Evolutionary conservation across 2,797 vertebrate genomes (phyloP), one percentile per base, ranked within the genome.

Genomic region (Onychomys leucogaster): DNA sequence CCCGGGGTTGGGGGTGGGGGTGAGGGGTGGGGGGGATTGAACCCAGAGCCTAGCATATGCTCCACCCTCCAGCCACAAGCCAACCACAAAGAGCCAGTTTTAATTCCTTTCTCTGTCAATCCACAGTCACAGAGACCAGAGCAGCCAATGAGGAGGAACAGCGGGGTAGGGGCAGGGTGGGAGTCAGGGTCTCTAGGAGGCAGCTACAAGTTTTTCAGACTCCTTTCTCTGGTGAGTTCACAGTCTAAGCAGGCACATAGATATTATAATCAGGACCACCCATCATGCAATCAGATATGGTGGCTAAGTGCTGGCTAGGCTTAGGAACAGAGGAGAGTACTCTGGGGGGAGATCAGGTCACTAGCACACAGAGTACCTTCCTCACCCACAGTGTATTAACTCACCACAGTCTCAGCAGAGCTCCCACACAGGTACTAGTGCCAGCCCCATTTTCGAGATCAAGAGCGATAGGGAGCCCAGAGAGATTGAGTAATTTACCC

Each of bases 161-260:
- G 11, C 80, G 61, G 59, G 16, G 37, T 43, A 41, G 55, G 77
- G 43, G 57, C 0, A 2, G 32, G 76, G 49, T 2, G 11, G 32
- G 57, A 57, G 2, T 3, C 14, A 17, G 17, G 21, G n/a, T 77
- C 37, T 84, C 77, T 78, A 34, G 29, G 67, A 46, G 4, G n/a
- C 43, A 69, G 59, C 81, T 73, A 9, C 69, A 88, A 94, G 63
- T 55, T 89, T 52, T 89, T 91, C 63, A 93, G 12, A 0, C 75
- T 71, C 93, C 77, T 86, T 67, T 41, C 91, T 93, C 94, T 81
- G 49, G 9, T 21, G 69, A 94, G 90, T 76, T 94, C 82, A 55
- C n/a, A 71, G 88, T 82, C 84, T 75, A 91, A 82, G 2, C 32
- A 2, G 32, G 27, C 49, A 85, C 69, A 87, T 29, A 89, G 69